Evolutionary conservation across 2,888 invertebrate genomes (phyloP).

Genomic region (Drosophila glabriapex): DNA sequence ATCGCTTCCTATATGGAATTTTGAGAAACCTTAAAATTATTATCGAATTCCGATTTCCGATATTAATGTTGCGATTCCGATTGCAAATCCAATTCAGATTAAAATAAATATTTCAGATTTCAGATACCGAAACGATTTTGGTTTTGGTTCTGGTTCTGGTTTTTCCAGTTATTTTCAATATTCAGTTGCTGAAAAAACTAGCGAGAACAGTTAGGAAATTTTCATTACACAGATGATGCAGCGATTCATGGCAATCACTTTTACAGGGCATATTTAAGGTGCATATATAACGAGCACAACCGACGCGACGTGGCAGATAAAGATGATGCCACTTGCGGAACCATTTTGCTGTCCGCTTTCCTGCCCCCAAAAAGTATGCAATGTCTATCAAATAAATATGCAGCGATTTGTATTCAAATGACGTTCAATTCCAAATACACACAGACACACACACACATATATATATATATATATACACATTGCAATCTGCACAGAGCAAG

Average conservation of each 20-base stretch:
- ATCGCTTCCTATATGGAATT: neutral
- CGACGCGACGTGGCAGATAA: slow-evolving; percentile 17
- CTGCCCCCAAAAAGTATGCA: slow-evolving; percentile 42
- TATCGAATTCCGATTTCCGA: neutral
- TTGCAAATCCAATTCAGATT: neutral
- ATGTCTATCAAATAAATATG: slow-evolving; percentile 48
- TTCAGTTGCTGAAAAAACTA: too few species aligned
- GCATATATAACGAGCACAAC: slow-evolving; percentile 1
- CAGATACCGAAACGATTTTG: too few species aligned
- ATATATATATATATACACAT: neutral
- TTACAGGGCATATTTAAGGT: neutral
- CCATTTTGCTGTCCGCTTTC: slow-evolving; percentile 17
- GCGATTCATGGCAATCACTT: neutral
- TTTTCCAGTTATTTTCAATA: neutral
- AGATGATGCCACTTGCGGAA: slow-evolving; percentile 46
- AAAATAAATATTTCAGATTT: too few species aligned
- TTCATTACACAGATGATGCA: neutral
- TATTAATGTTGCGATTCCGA: neutral
- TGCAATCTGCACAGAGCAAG: slow-evolving; percentile 24
- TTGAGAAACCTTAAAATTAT: neutral
- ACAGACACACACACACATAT: neutral
- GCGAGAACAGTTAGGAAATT: neutral
- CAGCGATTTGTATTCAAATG: slow-evolving; percentile 71
- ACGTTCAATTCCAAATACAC: slow-evolving; percentile 36
- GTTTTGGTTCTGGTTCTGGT: too few species aligned